Percentiles rank a stretch among this genome's conserved stretches.
Evolutionary conservation across 2,797 vertebrate genomes (phyloP).

Genomic region (Somateria mollissima): DNA sequence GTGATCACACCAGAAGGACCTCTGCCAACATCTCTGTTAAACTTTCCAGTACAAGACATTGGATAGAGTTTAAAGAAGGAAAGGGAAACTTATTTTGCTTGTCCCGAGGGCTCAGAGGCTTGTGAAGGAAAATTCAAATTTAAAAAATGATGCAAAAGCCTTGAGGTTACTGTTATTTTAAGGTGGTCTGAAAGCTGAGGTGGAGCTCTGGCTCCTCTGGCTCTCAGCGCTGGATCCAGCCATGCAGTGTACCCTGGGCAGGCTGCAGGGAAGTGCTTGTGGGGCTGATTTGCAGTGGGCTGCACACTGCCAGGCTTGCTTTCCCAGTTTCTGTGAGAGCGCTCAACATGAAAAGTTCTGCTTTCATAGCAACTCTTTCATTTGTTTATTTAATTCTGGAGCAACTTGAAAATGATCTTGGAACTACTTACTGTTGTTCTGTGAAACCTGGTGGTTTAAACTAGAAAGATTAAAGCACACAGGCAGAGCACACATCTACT

Average conservation of each 20-base stretch:
- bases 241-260: background rate
- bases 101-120: background rate
- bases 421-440: background rate
- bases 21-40: background rate
- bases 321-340: background rate
- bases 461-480: background rate
- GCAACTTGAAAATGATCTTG: background rate
- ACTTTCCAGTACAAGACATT: background rate
- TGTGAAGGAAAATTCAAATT: background rate
- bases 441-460: background rate
- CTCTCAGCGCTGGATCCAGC: background rate
- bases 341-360: background rate
- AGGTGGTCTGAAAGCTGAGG: background rate
- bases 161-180: background rate
- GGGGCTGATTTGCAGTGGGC: accelerated
- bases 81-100: background rate
- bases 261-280: background rate
- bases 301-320: background rate
- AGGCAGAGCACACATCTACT: background rate
- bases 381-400: background rate
- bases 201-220: background rate
- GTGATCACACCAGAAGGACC: background rate
- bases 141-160: background rate
- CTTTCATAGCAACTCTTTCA: background rate
- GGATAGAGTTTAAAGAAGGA: background rate